Conservation (phyloP, 2,888 invertebrate genomes). For the Tenthredo livida region DNA sequence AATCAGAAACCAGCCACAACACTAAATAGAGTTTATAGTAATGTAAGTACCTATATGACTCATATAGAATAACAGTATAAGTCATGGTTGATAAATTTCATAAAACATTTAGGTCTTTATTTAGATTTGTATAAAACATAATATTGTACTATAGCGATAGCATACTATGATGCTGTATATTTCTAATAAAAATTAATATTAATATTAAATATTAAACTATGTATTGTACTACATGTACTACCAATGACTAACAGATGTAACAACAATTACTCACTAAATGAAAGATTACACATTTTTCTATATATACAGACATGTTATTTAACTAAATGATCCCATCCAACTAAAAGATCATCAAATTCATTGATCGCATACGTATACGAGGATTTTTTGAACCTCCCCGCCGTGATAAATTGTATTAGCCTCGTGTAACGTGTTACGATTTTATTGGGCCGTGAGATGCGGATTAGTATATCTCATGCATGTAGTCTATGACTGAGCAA, state of each 20-base stretch:
- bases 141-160: constrained; percentile 52
- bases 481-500: neutral
- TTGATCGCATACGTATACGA: neutral
- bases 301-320: neutral
- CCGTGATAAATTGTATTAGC: too few relatives aligned
- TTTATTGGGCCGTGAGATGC: neutral
- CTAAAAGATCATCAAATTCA: neutral
- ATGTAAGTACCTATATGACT: neutral
- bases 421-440: neutral
- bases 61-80: constrained; percentile 11
- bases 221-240: neutral
- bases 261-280: neutral
- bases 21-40: constrained; percentile 15
- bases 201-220: neutral
- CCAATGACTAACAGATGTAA: neutral
- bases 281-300: neutral
- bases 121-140: constrained; percentile 70
- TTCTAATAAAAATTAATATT: constrained; percentile 69
- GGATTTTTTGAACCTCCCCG: neutral
- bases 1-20: neutral
- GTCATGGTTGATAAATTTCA: constrained; percentile 9
- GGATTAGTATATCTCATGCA: neutral
- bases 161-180: constrained; percentile 69
- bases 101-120: constrained; percentile 63
- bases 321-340: neutral